Evolutionary conservation across 2,888 invertebrate species (phyloP).

Genomic region (Scrobipalpa atriplicella): DNA sequence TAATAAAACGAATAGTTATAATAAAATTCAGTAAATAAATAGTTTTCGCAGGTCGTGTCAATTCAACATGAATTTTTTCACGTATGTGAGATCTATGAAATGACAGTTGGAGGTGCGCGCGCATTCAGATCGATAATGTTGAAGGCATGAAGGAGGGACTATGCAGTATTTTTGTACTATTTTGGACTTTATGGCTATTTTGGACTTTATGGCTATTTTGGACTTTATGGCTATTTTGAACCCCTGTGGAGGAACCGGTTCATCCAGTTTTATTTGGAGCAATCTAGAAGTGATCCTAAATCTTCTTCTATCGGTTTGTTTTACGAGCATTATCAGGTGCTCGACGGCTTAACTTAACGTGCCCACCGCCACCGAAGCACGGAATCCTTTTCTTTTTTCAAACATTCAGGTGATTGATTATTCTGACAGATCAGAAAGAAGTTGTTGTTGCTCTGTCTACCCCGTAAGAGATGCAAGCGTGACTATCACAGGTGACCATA

Average conservation of each 20-base stretch:
- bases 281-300: too few relatives aligned
- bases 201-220: conserved; percentile 23
- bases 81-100: conserved; percentile 39
- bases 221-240: conserved; percentile 13
- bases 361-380: too few relatives aligned
- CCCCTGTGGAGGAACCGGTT: too few relatives aligned
- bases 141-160: not conserved
- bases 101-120: conserved; percentile 68
- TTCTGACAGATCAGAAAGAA: too few relatives aligned
- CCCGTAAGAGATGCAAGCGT: too few relatives aligned
- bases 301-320: too few relatives aligned
- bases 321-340: not conserved
- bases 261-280: too few relatives aligned
- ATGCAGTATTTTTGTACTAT: conserved; percentile 29
- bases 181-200: conserved; percentile 26
- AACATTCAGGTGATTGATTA: too few relatives aligned
- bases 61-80: conserved; percentile 57
- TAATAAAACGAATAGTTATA: conserved; percentile 31
- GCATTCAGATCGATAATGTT: conserved; percentile 64
- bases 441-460: too few relatives aligned
- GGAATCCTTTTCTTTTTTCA: too few relatives aligned
- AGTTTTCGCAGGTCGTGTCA: conserved; percentile 48
- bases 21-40: conserved; percentile 47
- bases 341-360: too few relatives aligned
- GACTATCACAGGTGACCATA: too few relatives aligned